These are phyloP conservation scores for Drosophila antonietae DNA, from an alignment of 2,888 invertebrate genomes.

Conservation along the genomic window DNA sequence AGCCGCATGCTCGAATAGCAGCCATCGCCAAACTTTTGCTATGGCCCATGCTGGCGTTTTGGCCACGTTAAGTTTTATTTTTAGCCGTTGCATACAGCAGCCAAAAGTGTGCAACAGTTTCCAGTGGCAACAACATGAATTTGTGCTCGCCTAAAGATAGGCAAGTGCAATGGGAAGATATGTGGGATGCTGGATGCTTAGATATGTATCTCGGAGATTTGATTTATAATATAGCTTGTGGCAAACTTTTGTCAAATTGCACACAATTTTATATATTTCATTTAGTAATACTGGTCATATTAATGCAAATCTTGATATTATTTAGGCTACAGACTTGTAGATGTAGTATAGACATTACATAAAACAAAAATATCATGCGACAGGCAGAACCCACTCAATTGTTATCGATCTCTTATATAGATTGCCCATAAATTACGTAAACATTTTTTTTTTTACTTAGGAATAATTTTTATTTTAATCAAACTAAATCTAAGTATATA, in stretches of 20 bases:
- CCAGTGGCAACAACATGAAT: background rate
- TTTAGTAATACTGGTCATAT: background rate
- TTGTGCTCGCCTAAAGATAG: conserved; percentile 27
- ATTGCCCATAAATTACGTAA: no score
- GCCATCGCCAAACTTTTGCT: conserved; percentile 7
- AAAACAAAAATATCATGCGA: background rate
- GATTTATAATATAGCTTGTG: background rate
- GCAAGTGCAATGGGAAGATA: conserved; percentile 1
- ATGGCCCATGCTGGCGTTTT: conserved; percentile 19
- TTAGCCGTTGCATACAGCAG: conserved; percentile 22
- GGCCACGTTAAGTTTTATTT: conserved; percentile 52
- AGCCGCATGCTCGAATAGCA: conserved; percentile 67
- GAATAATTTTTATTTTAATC: conserved; percentile 36
- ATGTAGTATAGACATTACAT: background rate
- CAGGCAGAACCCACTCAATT: no score
- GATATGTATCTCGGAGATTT: background rate
- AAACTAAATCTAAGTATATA: conserved; percentile 40
- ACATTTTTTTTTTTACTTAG: conserved; percentile 14
- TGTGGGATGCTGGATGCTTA: background rate
- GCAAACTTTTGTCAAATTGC: background rate
- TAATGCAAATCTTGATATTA: background rate
- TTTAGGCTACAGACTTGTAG: background rate
- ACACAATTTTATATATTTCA: background rate
- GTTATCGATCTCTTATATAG: no score
- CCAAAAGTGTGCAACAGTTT: conserved; percentile 54